Percentiles rank a stretch among this genome's conserved stretches.
Evolutionary conservation across 1,140 invertebrate genomes (phyloP).

Genomic region (Lutraria rhynchaena): DNA sequence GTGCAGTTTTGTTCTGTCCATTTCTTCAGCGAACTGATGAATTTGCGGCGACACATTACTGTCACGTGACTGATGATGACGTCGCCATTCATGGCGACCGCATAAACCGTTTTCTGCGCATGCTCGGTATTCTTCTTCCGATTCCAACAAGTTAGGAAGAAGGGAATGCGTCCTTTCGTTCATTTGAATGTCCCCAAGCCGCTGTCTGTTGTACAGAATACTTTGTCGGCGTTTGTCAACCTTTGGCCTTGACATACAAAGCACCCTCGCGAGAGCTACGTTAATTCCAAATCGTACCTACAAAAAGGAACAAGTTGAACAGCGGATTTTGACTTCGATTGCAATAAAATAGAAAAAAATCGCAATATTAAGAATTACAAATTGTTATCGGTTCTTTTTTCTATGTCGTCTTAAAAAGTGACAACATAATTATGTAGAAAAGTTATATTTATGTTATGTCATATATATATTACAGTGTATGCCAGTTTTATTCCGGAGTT

Average conservation of each 20-base stretch:
- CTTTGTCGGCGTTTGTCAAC: slow-evolving; percentile 76
- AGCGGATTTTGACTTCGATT: too few relatives aligned
- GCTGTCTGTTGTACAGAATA: slow-evolving; percentile 62
- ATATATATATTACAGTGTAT: too few relatives aligned
- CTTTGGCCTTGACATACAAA: slow-evolving; percentile 46
- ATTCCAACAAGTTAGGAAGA: slow-evolving; percentile 96
- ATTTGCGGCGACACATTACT: slow-evolving; percentile 33
- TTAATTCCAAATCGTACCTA: slow-evolving; percentile 51
- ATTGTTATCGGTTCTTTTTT: too few relatives aligned
- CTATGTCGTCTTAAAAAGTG: too few relatives aligned
- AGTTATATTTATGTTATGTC: too few relatives aligned
- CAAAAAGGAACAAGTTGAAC: not conserved
- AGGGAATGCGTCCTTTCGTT: slow-evolving; percentile 93
- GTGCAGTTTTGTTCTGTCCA: slow-evolving; percentile 49
- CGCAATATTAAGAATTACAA: too few relatives aligned
- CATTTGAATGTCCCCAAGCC: slow-evolving; percentile 89
- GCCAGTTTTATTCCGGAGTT: too few relatives aligned
- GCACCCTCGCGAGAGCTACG: slow-evolving; percentile 17
- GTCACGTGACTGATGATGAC: slow-evolving; percentile 43
- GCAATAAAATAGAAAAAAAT: too few relatives aligned
- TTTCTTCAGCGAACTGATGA: slow-evolving; percentile 17
- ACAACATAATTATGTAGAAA: too few relatives aligned
- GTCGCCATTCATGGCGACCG: slow-evolving; percentile 33
- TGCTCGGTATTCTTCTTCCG: slow-evolving; percentile 91
- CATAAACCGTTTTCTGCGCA: slow-evolving; percentile 47